Evolutionary conservation across 2,113 vertebrate genomes (phyloP).

Genomic region (Oophaga pumilio): DNA sequence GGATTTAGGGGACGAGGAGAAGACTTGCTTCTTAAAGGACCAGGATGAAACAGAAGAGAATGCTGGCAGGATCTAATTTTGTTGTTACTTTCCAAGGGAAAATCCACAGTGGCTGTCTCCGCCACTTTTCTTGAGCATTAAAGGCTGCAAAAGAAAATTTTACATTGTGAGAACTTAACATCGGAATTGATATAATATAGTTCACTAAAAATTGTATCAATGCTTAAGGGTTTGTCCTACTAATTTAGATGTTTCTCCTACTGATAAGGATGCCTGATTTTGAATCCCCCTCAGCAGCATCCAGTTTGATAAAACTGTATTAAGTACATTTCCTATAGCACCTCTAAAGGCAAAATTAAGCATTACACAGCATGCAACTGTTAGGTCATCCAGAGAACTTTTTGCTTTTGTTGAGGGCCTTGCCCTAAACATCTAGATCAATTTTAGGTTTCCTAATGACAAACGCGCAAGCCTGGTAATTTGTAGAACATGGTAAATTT

Average conservation of each 20-base stretch:
- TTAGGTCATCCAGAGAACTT: no score
- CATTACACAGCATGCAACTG: no score
- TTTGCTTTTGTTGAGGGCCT: no score
- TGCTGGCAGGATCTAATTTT: not conserved
- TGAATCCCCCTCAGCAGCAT: no score
- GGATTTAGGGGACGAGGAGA: not conserved
- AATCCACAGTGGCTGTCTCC: conserved; percentile 47
- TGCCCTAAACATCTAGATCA: not conserved
- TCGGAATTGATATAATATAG: not conserved
- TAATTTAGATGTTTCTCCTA: not conserved
- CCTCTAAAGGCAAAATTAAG: not conserved
- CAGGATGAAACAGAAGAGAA: conserved; percentile 5
- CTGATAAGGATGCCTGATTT: no score
- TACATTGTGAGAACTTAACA: not conserved
- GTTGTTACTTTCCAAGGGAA: conserved; percentile 25
- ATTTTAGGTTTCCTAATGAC: not conserved
- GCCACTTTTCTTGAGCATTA: conserved; percentile 26
- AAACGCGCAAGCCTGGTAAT: not conserved
- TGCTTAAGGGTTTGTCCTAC: not conserved
- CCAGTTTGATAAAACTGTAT: no score
- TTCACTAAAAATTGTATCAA: not conserved
- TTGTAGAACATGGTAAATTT: not conserved
- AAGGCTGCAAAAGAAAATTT: conserved; percentile 15
- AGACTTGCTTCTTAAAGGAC: not conserved
- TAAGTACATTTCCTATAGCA: not conserved